Base-by-base conservation (phyloP, 2,888 invertebrate species). In the Drosophila fungiperda region DNA sequence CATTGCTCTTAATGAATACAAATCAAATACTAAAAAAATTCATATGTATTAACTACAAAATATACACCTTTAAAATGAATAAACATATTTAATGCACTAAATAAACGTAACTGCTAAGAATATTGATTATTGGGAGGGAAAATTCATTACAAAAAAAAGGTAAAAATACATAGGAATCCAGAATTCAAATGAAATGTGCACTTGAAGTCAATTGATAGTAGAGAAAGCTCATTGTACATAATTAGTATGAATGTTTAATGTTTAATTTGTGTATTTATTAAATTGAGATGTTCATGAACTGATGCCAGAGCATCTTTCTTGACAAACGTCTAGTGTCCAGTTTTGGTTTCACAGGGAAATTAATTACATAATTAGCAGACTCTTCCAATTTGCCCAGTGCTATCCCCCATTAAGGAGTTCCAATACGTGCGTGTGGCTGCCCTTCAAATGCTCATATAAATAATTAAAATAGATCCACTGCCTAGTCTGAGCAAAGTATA, bases 311-410 rank as follows among this genome's bases (percentile, higher is more conserved):
- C 42, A 72, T 72, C 58, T 66, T 57, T 53, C 45, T 55, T 15
- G 36, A 50, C 15, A 36, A 26, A 42, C 15, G 26, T 29, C 11
- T 42, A 48, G 17, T 38, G 20, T 4, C 3, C 12, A 40, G 42
- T 48, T 49, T 49, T 42, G 57, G 48, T 48, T 52, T 50, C 36
- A 60, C 50, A 40, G 17, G 40, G 26, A 62, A 85, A 76, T 79
- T 81, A 79, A 89, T 87, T 78, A 77, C 64, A 50, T 73, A 81
- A 73, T 81, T 78, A 72, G 58, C 55, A 57, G 26, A 66, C 50
- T 12, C 36, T 50, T 15, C 33, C 12, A 23, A 42, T 48, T 20
- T 48, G 32, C 32, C 63, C 66, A 61, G 20, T 26, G 35, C 48
- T 48, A 40, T 55, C 33, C 15, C 32, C n/a, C 32, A 54, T 55